These are phyloP conservation scores for Oscheius onirici DNA, from an alignment of 2,888 invertebrate species.

Conservation along the genomic window DNA sequence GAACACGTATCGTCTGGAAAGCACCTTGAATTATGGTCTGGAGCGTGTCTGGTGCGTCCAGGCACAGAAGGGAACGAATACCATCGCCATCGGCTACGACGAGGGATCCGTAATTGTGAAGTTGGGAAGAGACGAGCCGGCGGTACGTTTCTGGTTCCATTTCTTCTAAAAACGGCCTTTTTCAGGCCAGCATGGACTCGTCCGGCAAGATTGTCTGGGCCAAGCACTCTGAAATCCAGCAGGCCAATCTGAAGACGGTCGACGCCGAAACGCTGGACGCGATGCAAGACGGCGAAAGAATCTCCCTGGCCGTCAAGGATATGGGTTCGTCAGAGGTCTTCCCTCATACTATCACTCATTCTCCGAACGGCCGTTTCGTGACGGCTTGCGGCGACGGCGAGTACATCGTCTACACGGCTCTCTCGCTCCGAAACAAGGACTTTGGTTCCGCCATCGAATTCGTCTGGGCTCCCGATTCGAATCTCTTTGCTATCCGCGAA, in stretches of 20 bases:
- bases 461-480: slow-evolving; percentile 96
- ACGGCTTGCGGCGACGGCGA: slow-evolving; percentile 99
- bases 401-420: slow-evolving; percentile 98
- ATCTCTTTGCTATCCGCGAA: slow-evolving; percentile 84
- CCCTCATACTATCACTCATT: slow-evolving; percentile 96
- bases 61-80: slow-evolving; percentile 68
- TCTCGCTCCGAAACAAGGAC: slow-evolving; percentile 97
- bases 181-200: slow-evolving; percentile 86
- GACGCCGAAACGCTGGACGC: slow-evolving; percentile 59
- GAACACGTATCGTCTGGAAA: slow-evolving; percentile 91
- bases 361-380: slow-evolving; percentile 88
- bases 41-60: slow-evolving; percentile 95
- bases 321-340: slow-evolving; percentile 99
- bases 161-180: not conserved
- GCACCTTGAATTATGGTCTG: slow-evolving; percentile 94
- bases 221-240: slow-evolving; percentile 96
- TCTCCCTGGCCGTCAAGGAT: slow-evolving; percentile 94
- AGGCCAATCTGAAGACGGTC: slow-evolving; percentile 71
- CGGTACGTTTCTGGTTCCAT: slow-evolving; percentile 71
- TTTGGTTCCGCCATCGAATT: slow-evolving; percentile 91
- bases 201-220: slow-evolving; percentile 99
- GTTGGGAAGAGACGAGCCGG: slow-evolving; percentile 96
- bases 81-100: slow-evolving; percentile 92
- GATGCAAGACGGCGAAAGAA: slow-evolving; percentile 83
- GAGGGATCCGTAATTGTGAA: slow-evolving; percentile 93